These are phyloP conservation scores for Lepidocyrtoides sp. DNA, from an alignment of 2,888 invertebrate genomes.

Conservation along the genomic window DNA sequence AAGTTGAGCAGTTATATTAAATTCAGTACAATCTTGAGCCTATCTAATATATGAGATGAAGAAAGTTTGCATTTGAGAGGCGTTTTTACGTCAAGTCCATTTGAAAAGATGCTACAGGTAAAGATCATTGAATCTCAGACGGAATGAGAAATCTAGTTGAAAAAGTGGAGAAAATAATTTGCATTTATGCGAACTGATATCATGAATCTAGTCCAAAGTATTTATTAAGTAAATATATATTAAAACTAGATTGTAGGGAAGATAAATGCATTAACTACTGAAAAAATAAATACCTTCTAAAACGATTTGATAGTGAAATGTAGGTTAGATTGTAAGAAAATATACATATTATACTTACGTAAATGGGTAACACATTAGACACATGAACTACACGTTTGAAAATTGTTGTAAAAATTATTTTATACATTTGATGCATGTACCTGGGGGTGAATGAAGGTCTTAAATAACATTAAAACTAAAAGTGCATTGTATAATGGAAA, in stretches of 20 bases:
- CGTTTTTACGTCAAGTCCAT: not conserved
- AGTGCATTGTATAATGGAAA: constrained; percentile 24
- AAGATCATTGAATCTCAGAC: too few relatives aligned
- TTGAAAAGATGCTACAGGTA: too few relatives aligned
- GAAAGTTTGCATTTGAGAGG: not conserved
- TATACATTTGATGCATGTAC: constrained; percentile 26
- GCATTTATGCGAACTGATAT: constrained; percentile 68
- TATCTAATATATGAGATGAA: not conserved
- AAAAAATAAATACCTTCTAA: too few relatives aligned
- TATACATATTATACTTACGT: too few relatives aligned
- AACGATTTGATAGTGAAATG: too few relatives aligned
- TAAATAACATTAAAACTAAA: constrained; percentile 24
- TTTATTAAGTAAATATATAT: constrained; percentile 6
- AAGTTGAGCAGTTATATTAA: not conserved
- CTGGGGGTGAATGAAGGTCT: not conserved
- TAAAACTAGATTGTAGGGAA: not conserved
- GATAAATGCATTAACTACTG: too few relatives aligned
- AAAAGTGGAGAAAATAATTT: not conserved
- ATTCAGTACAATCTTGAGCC: constrained; percentile 15
- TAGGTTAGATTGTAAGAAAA: too few relatives aligned
- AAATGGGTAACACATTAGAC: too few relatives aligned
- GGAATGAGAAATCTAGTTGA: not conserved
- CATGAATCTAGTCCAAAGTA: constrained; percentile 71
- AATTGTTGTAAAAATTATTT: too few relatives aligned
- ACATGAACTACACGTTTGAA: too few relatives aligned